phyloP scores from a whole-genome alignment of 92 coral and sea anemone species.

The Pocillopora meandrina region DNA sequence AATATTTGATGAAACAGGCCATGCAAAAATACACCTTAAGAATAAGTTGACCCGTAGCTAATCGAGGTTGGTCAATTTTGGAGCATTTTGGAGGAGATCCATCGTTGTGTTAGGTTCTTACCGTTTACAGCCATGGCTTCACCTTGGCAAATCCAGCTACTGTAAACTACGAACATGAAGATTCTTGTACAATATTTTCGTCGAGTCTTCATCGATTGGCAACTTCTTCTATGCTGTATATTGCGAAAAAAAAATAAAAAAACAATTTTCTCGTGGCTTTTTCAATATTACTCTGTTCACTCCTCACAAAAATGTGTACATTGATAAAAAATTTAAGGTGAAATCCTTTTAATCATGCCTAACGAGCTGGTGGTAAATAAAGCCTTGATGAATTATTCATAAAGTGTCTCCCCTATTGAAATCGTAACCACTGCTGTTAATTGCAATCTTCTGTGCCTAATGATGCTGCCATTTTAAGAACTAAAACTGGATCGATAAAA shows the following conservation, averaged over 20 bases:
- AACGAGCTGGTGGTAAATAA: not conserved
- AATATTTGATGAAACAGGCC: too few relatives aligned
- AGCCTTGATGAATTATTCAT: not conserved
- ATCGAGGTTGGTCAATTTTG: too few relatives aligned
- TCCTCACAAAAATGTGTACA: not conserved
- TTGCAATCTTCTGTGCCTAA: too few relatives aligned
- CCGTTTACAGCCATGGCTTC: not conserved
- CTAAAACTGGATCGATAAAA: too few relatives aligned
- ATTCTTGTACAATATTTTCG: not conserved
- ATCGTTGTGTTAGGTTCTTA: not conserved
- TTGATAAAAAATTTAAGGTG: not conserved
- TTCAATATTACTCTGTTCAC: not conserved
- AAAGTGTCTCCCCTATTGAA: too few relatives aligned
- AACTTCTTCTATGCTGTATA: not conserved
- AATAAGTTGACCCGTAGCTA: too few relatives aligned
- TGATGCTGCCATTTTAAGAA: too few relatives aligned
- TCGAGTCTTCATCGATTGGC: not conserved
- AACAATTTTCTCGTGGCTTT: not conserved
- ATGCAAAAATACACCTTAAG: too few relatives aligned
- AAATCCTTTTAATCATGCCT: too few relatives aligned
- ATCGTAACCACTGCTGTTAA: too few relatives aligned
- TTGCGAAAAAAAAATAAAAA: not conserved
- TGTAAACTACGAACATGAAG: not conserved
- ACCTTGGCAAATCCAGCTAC: not conserved
- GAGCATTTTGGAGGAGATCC: too few relatives aligned